A percentile compares a stretch with the other conserved stretches of the same genome.
Evolutionary conservation across 2,888 invertebrate genomes (phyloP).

Genomic region (Drosophila merina): DNA sequence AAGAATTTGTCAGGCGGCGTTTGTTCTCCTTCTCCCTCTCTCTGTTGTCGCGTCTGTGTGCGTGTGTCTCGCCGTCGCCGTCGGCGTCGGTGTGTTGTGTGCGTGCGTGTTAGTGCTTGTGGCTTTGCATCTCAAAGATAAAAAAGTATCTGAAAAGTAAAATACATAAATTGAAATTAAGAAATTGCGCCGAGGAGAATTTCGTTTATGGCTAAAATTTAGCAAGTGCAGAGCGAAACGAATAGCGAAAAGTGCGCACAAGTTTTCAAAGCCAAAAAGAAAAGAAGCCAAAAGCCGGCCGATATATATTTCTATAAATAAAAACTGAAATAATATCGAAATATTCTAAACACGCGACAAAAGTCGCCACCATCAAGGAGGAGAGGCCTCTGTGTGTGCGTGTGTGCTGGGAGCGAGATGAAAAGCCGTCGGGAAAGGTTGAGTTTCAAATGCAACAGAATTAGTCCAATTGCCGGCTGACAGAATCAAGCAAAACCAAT

Average conservation of each 20-base stretch:
- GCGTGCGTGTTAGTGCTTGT: slow-evolving; percentile 30
- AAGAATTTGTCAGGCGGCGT: slow-evolving; percentile 71
- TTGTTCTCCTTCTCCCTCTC: slow-evolving; percentile 13
- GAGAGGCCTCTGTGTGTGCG: background rate
- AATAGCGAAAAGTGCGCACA: slow-evolving; percentile 31
- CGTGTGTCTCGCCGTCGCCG: slow-evolving; percentile 36
- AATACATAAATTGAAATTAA: slow-evolving; percentile 35
- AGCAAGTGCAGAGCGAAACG: slow-evolving; percentile 45
- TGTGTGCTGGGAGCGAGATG: slow-evolving; percentile 1
- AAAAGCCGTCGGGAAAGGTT: slow-evolving; percentile 66
- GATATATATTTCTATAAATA: slow-evolving; percentile 49
- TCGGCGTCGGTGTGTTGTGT: slow-evolving; percentile 37
- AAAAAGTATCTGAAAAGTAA: slow-evolving; percentile 47
- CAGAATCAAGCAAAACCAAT: slow-evolving; percentile 27
- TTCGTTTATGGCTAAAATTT: slow-evolving; percentile 56
- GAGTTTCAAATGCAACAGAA: slow-evolving; percentile 38
- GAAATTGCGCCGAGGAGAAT: slow-evolving; percentile 60
- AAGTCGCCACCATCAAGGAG: slow-evolving; percentile 7
- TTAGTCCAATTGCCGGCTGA: slow-evolving; percentile 27
- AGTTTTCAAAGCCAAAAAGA: slow-evolving; percentile 14
- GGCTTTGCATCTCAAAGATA: slow-evolving; percentile 49
- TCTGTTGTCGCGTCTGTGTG: slow-evolving; percentile 28
- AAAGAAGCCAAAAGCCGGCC: slow-evolving; percentile 4
- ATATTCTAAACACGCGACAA: slow-evolving; percentile 47
- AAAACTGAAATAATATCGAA: slow-evolving; percentile 37